Conservation (phyloP, 2,113 vertebrate species). For the Calyptommatus sinebrachiatus region DNA sequence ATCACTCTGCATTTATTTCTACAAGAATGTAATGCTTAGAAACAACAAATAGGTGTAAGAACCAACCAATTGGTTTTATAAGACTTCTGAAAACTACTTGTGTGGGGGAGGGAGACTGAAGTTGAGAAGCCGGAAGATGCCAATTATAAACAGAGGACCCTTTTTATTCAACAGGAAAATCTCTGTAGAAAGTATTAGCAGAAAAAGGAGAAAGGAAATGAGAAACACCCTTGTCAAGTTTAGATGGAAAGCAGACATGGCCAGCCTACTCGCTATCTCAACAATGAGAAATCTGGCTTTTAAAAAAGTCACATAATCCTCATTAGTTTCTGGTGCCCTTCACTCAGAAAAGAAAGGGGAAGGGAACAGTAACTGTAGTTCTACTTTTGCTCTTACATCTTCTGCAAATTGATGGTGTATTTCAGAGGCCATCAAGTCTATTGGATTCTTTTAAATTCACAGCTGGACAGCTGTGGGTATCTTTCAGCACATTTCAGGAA, state of each 20-base stretch:
- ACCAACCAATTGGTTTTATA: fast-evolving
- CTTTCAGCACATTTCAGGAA: conserved; percentile 44
- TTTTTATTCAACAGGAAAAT: conserved; percentile 47
- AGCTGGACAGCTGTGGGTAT: conserved; percentile 25
- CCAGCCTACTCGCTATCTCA: conserved; percentile 50
- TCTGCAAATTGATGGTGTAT: conserved; percentile 32
- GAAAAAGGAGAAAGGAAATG: conserved; percentile 54
- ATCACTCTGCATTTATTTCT: not conserved
- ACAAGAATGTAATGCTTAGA: fast-evolving
- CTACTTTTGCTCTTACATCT: not conserved
- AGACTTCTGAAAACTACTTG: not conserved
- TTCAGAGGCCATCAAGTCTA: conserved; percentile 1
- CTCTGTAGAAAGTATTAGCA: conserved; percentile 56
- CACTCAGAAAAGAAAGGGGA: conserved; percentile 17
- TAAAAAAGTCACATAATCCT: conserved; percentile 47
- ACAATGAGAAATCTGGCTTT: not conserved
- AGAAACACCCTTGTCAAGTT: conserved; percentile 59
- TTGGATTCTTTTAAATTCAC: conserved; percentile 11
- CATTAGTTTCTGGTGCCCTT: not conserved
- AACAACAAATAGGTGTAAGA: not conserved
- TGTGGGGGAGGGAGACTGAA: conserved; percentile 14
- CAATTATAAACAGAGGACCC: conserved; percentile 43
- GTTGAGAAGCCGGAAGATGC: conserved; percentile 31
- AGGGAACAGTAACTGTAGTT: conserved; percentile 31
- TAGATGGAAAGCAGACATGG: conserved; percentile 56